Evolutionary conservation across 2,888 invertebrate genomes (phyloP).

Genomic region (Dorcus hopei): DNA sequence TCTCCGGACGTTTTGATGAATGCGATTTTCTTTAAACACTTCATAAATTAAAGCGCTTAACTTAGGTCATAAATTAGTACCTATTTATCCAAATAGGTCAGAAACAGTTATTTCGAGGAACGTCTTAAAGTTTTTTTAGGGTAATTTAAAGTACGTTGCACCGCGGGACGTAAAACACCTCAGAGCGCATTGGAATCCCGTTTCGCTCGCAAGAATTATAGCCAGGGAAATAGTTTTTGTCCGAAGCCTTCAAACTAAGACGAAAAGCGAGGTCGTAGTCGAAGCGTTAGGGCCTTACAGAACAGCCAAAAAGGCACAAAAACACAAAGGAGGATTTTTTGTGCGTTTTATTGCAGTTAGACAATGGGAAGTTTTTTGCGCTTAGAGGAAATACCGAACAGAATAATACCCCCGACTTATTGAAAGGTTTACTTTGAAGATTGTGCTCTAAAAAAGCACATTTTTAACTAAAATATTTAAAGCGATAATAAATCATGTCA

Average conservation of each 20-base stretch:
- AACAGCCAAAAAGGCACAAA: slow-evolving; percentile 10
- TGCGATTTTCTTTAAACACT: slow-evolving; percentile 18
- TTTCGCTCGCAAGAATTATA: slow-evolving; percentile 40
- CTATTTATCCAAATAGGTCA: slow-evolving; percentile 43
- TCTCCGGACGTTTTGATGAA: slow-evolving; percentile 12
- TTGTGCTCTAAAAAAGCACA: background rate
- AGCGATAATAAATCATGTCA: background rate
- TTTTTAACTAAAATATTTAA: slow-evolving; percentile 1
- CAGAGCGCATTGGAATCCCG: slow-evolving; percentile 39
- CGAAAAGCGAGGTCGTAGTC: slow-evolving; percentile 23
- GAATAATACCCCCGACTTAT: background rate
- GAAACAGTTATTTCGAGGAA: slow-evolving; percentile 42
- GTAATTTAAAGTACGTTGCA: slow-evolving; percentile 44
- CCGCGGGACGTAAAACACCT: slow-evolving; percentile 39
- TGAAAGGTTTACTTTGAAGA: background rate
- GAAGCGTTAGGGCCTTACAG: slow-evolving; percentile 22
- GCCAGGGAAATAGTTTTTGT: slow-evolving; percentile 39
- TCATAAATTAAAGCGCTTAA: slow-evolving; percentile 25
- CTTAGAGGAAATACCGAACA: slow-evolving; percentile 16
- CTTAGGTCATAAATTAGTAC: slow-evolving; percentile 39
- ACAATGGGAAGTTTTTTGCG: slow-evolving; percentile 20
- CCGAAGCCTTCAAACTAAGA: slow-evolving; percentile 24
- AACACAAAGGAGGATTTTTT: slow-evolving; percentile 21
- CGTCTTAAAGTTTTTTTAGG: slow-evolving; percentile 28
- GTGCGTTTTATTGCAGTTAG: slow-evolving; percentile 27